Evolutionary conservation across 53 echinoderm and acorn worm species (phyloP).

Genomic region (Paracentrotus lividus): DNA sequence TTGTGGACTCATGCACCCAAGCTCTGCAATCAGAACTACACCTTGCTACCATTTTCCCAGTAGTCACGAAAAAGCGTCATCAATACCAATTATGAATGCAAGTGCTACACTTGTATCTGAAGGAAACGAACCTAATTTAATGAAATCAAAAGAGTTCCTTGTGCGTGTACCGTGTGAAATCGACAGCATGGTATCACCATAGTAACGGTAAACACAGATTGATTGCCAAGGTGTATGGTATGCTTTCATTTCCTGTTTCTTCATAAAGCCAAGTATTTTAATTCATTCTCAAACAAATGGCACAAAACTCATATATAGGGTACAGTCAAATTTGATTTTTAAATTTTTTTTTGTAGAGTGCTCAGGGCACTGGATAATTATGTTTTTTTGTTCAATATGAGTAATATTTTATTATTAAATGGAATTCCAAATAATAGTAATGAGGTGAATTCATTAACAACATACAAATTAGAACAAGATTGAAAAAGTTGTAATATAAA

Average conservation of each 20-base stretch:
- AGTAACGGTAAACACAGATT: not conserved
- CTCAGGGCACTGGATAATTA: not conserved
- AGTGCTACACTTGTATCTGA: not conserved
- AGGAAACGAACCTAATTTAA: not conserved
- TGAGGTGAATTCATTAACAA: too few relatives aligned
- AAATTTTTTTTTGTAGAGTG: not conserved
- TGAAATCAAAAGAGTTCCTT: not conserved
- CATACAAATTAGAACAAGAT: too few relatives aligned
- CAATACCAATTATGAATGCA: not conserved
- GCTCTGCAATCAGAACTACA: not conserved
- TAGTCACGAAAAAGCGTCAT: not conserved
- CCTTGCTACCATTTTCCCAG: not conserved
- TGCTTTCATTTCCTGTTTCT: conserved; percentile 3
- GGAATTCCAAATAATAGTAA: too few relatives aligned
- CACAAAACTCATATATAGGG: not conserved
- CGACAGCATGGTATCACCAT: not conserved
- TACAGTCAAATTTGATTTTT: not conserved
- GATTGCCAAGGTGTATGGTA: conserved; percentile 24
- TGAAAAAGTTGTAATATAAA: too few relatives aligned
- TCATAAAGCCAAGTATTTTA: not conserved
- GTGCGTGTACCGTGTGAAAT: not conserved
- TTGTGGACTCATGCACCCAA: too few relatives aligned
- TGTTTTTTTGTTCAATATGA: not conserved
- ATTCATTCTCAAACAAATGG: not conserved
- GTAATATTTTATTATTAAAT: not conserved